Conservation (phyloP, 2,797 vertebrate species). For the Tokudaia tokunoshimensis region DNA sequence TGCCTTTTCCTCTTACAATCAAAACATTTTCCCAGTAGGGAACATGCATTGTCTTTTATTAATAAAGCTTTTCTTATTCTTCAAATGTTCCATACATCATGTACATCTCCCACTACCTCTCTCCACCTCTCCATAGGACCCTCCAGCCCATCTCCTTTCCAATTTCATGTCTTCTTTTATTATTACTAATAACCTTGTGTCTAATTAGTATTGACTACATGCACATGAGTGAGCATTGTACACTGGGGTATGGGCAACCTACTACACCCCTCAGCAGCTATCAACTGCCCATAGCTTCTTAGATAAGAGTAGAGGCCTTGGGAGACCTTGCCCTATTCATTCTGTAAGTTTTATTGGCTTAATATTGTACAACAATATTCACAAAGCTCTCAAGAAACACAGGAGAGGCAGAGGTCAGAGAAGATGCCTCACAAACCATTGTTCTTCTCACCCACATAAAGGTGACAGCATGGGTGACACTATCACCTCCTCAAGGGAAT, state of each 20-base stretch:
- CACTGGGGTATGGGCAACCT: background rate
- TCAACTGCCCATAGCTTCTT: background rate
- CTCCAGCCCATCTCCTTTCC: background rate
- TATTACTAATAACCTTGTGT: background rate
- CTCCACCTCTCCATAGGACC: background rate
- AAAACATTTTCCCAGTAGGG: background rate
- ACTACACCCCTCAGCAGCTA: background rate
- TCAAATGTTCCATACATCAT: background rate
- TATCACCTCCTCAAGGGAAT: background rate
- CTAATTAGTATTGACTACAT: background rate
- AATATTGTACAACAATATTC: background rate
- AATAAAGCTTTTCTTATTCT: background rate
- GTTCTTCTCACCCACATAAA: background rate
- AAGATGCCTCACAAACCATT: background rate
- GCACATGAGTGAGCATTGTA: background rate
- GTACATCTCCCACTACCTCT: background rate
- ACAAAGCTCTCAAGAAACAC: constrained; percentile 23
- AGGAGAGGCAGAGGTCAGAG: constrained; percentile 1
- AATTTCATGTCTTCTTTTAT: background rate
- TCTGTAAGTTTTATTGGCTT: background rate
- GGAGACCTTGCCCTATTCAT: background rate
- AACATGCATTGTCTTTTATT: background rate
- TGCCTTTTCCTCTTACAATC: background rate
- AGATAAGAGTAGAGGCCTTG: background rate
- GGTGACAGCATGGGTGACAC: background rate